A percentile compares a stretch with the other conserved stretches of the same genome.
These are phyloP conservation scores for Morpho achilles DNA, from an alignment of 2,888 invertebrate genomes.

Conservation along the genomic window DNA sequence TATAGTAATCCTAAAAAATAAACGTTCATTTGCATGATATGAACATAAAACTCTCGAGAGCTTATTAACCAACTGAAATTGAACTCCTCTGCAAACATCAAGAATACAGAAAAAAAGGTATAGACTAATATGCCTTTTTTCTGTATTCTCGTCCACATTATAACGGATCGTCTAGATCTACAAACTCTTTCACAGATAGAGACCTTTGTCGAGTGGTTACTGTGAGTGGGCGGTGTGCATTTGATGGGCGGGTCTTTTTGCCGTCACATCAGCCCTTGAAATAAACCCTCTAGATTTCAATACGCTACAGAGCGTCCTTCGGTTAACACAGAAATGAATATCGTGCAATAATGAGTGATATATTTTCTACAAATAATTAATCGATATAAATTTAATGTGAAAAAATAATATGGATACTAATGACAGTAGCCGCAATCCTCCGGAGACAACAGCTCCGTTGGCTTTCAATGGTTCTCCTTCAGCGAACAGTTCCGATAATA, in stretches of 20 bases:
- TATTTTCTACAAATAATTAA: background rate
- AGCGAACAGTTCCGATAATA: slow-evolving; percentile 64
- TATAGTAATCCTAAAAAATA: too few species aligned
- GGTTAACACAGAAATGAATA: slow-evolving; percentile 11
- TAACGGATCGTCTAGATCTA: background rate
- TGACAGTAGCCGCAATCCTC: slow-evolving; percentile 35
- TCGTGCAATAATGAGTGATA: slow-evolving; percentile 11
- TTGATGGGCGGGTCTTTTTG: slow-evolving; percentile 25
- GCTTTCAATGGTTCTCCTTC: slow-evolving; percentile 26
- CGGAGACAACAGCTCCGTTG: slow-evolving; percentile 18
- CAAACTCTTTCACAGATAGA: background rate
- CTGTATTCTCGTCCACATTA: background rate
- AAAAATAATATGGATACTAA: slow-evolving; percentile 45
- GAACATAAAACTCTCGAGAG: too few species aligned
- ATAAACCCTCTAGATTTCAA: slow-evolving; percentile 32
- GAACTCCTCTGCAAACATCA: background rate
- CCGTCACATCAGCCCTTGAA: slow-evolving; percentile 25
- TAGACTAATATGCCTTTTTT: background rate
- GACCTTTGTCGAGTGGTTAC: slow-evolving; percentile 13
- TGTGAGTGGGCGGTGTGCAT: slow-evolving; percentile 34
- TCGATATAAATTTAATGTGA: background rate
- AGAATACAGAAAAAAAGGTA: too few species aligned
- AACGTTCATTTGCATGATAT: too few species aligned
- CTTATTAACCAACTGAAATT: too few species aligned
- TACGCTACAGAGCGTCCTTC: slow-evolving; percentile 18